Evolutionary conservation across 2,888 invertebrate species (phyloP).

Genomic region (Germaria angustata): DNA sequence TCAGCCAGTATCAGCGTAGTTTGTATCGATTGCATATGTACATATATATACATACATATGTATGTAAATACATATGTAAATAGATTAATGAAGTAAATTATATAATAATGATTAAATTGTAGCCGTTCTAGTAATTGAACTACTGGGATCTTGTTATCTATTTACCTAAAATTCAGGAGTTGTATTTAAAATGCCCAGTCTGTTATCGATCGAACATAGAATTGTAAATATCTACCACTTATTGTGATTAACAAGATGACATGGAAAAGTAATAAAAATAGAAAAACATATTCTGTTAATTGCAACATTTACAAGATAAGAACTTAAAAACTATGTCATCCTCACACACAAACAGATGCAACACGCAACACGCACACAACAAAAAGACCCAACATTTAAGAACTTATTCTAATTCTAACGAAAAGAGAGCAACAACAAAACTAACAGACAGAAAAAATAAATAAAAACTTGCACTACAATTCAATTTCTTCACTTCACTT

Average conservation of each 20-base stretch:
- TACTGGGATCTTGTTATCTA: not conserved
- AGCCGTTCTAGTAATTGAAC: not conserved
- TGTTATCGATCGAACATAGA: not conserved
- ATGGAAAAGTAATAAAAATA: not conserved
- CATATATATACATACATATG: not conserved
- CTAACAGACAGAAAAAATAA: not conserved
- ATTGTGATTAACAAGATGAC: conserved; percentile 20
- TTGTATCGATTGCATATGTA: not conserved
- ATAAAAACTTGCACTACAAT: conserved; percentile 21
- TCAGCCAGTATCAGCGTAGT: no score
- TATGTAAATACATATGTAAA: not conserved
- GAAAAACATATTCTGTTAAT: conserved; percentile 51
- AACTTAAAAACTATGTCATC: conserved; percentile 48
- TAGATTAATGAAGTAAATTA: not conserved
- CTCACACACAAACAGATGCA: not conserved
- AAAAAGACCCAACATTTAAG: not conserved
- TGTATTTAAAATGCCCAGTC: not conserved
- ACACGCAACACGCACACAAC: not conserved
- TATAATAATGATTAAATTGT: not conserved
- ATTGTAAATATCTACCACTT: no score
- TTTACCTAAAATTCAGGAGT: not conserved
- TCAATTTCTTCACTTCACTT: conserved; percentile 32
- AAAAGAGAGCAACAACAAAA: not conserved
- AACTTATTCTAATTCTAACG: conserved; percentile 32
- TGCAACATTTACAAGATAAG: conserved; percentile 60